Evolutionary conservation across 1,140 invertebrate genomes (phyloP).

Genomic region (Diachasma alloeum): DNA sequence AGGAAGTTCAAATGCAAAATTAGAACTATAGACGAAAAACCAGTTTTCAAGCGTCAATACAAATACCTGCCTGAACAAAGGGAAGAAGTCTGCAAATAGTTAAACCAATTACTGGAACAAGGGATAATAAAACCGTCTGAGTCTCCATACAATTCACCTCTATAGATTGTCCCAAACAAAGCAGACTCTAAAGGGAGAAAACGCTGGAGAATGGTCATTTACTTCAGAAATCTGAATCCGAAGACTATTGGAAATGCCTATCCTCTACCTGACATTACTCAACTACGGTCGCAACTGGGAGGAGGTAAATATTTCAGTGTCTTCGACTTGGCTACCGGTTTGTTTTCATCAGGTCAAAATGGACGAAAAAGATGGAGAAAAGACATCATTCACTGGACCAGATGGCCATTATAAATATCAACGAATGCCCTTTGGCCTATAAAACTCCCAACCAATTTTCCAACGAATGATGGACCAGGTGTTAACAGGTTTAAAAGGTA

Average conservation of each 20-base stretch:
- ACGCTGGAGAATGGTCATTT: neutral
- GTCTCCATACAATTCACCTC: neutral
- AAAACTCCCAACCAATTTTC: no score
- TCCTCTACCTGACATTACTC: neutral
- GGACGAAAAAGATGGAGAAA: neutral
- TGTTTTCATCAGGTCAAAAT: neutral
- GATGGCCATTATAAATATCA: no score
- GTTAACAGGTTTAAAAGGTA: no score
- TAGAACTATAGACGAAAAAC: no score
- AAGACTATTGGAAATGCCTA: neutral
- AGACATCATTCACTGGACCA: neutral
- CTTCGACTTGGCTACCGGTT: neutral
- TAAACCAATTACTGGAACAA: neutral
- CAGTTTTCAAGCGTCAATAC: no score
- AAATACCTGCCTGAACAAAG: no score
- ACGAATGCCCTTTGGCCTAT: no score
- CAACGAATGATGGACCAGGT: no score
- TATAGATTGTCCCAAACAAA: neutral
- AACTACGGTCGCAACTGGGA: neutral
- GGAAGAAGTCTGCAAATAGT: constrained; percentile 2
- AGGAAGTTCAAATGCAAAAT: no score
- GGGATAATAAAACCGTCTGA: neutral
- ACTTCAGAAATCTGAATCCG: neutral
- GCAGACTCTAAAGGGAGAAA: neutral
- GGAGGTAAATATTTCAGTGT: neutral